Percentiles rank a stretch among this genome's conserved stretches.
Conservation (phyloP, 2,797 vertebrate genomes). For the Pangasius krempfi region DNA sequence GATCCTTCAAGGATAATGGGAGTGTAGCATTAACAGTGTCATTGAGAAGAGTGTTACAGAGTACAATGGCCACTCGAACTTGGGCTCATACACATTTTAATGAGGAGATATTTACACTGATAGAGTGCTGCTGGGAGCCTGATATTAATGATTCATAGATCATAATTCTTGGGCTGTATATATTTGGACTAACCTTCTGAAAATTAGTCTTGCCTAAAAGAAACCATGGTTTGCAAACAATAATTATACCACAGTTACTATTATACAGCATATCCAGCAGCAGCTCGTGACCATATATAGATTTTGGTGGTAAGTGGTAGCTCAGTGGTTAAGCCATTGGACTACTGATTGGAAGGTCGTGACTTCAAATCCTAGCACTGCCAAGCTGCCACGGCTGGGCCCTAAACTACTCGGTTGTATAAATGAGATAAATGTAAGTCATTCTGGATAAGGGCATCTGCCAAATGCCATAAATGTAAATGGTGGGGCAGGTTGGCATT, state of each 20-base stretch:
- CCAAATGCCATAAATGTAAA: too few relatives aligned
- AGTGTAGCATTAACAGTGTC: conserved; percentile 26
- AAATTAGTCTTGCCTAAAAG: not conserved
- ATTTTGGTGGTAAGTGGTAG: not conserved
- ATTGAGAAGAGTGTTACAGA: conserved; percentile 15
- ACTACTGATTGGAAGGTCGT: too few relatives aligned
- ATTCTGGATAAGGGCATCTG: too few relatives aligned
- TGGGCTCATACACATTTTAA: conserved; percentile 22
- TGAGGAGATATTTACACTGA: conserved; percentile 31
- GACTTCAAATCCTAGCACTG: too few relatives aligned
- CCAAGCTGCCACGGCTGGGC: too few relatives aligned
- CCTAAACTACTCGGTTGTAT: too few relatives aligned
- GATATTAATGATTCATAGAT: conserved; percentile 31
- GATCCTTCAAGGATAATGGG: conserved; percentile 14
- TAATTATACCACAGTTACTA: conserved; percentile 3
- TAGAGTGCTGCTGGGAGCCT: conserved; percentile 33
- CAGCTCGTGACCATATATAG: not conserved
- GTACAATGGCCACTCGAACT: conserved; percentile 11
- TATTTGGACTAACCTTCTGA: not conserved
- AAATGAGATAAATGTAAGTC: too few relatives aligned
- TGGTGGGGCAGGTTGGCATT: not conserved
- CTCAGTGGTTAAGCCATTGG: too few relatives aligned
- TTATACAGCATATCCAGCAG: not conserved
- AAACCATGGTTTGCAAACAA: not conserved
- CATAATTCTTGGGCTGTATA: conserved; percentile 7